These are phyloP conservation scores for Musca vetustissima DNA, from an alignment of 1,140 invertebrate genomes.

Conservation along the genomic window DNA sequence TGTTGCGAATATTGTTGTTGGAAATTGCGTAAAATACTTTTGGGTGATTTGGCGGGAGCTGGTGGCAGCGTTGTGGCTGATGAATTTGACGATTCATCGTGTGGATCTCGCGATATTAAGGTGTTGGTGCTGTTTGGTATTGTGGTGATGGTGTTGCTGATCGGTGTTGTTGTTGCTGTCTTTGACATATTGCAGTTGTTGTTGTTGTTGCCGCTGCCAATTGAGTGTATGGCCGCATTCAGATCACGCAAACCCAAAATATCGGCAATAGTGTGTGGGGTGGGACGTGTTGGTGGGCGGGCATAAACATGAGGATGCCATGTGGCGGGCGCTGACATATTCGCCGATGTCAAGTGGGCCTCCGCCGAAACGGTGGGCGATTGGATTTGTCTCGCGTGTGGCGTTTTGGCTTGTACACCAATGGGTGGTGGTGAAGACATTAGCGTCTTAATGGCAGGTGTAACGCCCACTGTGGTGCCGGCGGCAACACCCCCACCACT, in stretches of 20 bases:
- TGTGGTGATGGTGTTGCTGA: background rate
- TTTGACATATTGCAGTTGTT: slow-evolving; percentile 7
- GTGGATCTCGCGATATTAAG: slow-evolving; percentile 3
- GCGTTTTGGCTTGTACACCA: slow-evolving; percentile 29
- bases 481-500: too few relatives aligned
- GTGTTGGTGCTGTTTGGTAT: background rate
- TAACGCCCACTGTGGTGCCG: background rate
- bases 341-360: background rate
- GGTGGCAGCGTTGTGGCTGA: slow-evolving; percentile 14
- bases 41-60: slow-evolving; percentile 42
- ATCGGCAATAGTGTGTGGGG: slow-evolving; percentile 78
- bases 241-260: slow-evolving; percentile 65
- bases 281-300: slow-evolving; percentile 72
- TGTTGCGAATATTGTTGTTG: slow-evolving; percentile 40
- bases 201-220: background rate
- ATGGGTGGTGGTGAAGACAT: slow-evolving; percentile 33
- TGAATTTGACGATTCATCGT: slow-evolving; percentile 28
- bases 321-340: slow-evolving; percentile 35
- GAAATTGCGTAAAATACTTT: slow-evolving; percentile 46
- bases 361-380: background rate
- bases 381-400: slow-evolving; percentile 17
- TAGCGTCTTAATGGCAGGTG: slow-evolving; percentile 19
- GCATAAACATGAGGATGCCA: slow-evolving; percentile 87
- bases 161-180: slow-evolving; percentile 10
- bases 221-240: background rate